These are phyloP conservation scores for Oreocharis arfaki DNA, from an alignment of 2,113 vertebrate genomes.

Conservation along the genomic window DNA sequence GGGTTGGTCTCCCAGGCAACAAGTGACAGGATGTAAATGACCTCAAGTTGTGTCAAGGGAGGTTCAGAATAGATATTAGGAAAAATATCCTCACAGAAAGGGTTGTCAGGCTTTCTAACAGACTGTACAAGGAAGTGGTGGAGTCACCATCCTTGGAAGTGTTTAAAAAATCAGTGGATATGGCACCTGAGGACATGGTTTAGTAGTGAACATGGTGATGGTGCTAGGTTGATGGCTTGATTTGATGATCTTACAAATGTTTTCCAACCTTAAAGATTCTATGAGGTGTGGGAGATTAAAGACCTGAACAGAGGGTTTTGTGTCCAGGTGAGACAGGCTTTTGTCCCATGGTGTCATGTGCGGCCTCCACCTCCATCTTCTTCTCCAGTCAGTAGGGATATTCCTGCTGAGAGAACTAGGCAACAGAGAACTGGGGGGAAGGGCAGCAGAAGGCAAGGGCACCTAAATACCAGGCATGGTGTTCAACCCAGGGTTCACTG, in stretches of 20 bases:
- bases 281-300: background rate
- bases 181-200: background rate
- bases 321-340: background rate
- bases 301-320: background rate
- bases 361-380: background rate
- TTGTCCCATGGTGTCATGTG: background rate
- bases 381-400: background rate
- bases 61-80: background rate
- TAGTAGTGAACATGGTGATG: background rate
- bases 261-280: background rate
- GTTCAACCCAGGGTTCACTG: background rate
- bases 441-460: background rate
- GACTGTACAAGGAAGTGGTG: background rate
- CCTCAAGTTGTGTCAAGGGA: background rate
- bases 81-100: background rate
- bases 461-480: background rate
- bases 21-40: background rate
- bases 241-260: background rate
- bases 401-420: background rate
- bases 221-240: background rate
- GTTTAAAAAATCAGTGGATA: background rate
- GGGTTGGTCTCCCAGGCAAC: background rate
- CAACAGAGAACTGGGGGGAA: background rate
- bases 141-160: background rate
- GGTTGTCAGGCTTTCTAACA: background rate